Percentiles rank a stretch among this genome's conserved stretches.
These are phyloP conservation scores for Molorchus minor DNA, from an alignment of 2,888 invertebrate species.

Conservation along the genomic window DNA sequence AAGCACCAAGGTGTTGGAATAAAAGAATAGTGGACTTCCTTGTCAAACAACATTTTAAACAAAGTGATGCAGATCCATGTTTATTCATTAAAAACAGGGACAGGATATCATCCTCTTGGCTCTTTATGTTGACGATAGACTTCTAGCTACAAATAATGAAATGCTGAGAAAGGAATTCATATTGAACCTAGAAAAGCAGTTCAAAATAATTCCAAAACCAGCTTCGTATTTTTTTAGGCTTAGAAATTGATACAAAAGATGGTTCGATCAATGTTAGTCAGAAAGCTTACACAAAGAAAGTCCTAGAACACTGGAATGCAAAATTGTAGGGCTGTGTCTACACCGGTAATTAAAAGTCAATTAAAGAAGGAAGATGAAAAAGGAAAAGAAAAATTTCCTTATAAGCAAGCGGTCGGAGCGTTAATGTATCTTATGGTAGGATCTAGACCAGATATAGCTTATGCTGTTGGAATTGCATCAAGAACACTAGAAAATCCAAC, in stretches of 20 bases:
- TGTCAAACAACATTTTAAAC: not conserved
- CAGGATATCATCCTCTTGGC: too few relatives aligned
- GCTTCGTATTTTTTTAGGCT: conserved; percentile 23
- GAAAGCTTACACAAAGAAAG: too few relatives aligned
- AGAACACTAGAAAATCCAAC: too few relatives aligned
- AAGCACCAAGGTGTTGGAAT: conserved; percentile 25
- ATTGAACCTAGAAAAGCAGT: too few relatives aligned
- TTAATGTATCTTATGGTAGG: conserved; percentile 28
- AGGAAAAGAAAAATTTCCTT: conserved; percentile 12
- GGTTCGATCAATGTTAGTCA: conserved; percentile 13
- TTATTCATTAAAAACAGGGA: conserved; percentile 6
- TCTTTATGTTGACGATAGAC: too few relatives aligned
- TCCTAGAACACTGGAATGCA: conserved; percentile 11
- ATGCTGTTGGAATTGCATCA: too few relatives aligned
- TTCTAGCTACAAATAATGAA: conserved; percentile 9
- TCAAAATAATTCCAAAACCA: too few relatives aligned
- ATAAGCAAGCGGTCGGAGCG: conserved; percentile 24
- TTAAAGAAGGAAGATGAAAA: too few relatives aligned
- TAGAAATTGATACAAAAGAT: conserved; percentile 7
- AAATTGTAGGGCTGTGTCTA: conserved; percentile 3
- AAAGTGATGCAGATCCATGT: conserved; percentile 15
- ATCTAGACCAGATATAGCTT: too few relatives aligned
- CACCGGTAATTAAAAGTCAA: conserved; percentile 12
- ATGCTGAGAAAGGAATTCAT: conserved; percentile 13
- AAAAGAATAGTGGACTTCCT: not conserved